A percentile compares a stretch with the other conserved stretches of the same genome.
Conservation (phyloP, 2,888 invertebrate genomes). For the Conus canariensis region DNA sequence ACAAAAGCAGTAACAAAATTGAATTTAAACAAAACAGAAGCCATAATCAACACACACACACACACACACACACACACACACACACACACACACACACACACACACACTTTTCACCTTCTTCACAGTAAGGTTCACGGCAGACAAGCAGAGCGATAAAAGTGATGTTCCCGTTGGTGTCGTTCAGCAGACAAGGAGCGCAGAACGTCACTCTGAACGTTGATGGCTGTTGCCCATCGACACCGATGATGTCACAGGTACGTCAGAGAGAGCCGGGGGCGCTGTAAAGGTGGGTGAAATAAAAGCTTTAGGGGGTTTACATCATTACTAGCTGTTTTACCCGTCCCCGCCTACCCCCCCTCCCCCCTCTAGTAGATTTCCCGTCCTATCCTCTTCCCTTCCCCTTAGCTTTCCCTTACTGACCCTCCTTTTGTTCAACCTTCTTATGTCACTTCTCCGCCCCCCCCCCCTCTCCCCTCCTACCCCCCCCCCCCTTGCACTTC, state of each 20-base stretch:
- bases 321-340: not conserved
- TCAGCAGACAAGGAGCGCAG: conserved; percentile 41
- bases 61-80: conserved; percentile 3
- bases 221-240: conserved; percentile 29
- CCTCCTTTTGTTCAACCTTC: no score
- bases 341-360: no score
- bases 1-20: not conserved
- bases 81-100: conserved; percentile 10
- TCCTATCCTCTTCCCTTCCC: no score
- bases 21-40: no score
- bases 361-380: no score
- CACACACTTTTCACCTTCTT: conserved; percentile 33
- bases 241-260: not conserved
- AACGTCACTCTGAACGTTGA: conserved; percentile 28
- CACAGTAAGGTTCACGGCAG: conserved; percentile 41
- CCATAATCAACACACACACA: conserved; percentile 5
- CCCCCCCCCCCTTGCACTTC: no score
- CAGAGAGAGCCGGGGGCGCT: not conserved
- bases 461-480: no score
- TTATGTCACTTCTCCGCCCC: no score
- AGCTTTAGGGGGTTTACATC: not conserved
- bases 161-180: conserved; percentile 46
- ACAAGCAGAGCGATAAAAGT: conserved; percentile 41
- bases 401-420: no score
- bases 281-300: not conserved